Percentiles rank a stretch among this genome's conserved stretches.
Evolutionary conservation across 23 tunicate genomes (phyloP).

Genomic region (Pegea sp.): DNA sequence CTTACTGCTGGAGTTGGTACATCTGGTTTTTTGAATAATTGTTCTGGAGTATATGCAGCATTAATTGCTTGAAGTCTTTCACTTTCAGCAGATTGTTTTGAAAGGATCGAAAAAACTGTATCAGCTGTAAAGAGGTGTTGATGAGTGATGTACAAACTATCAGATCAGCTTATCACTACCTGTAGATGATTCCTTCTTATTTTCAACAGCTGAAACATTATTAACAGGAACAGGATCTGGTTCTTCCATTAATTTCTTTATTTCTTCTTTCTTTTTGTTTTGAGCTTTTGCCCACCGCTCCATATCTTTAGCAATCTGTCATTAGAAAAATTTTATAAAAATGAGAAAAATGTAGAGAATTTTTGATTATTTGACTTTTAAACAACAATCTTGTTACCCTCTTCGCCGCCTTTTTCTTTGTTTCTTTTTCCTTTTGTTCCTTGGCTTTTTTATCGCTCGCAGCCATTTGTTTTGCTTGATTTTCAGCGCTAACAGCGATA

Average conservation of each 20-base stretch:
- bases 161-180: too few relatives aligned
- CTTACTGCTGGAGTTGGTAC: conserved; percentile 6
- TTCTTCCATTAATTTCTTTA: conserved; percentile 28
- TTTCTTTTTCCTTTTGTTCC: conserved; percentile 16
- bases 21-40: conserved; percentile 14
- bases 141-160: too few relatives aligned
- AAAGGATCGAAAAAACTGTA: conserved; percentile 43
- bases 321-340: not conserved
- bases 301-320: conserved; percentile 89
- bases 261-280: conserved; percentile 81
- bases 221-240: not conserved
- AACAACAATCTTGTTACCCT: too few relatives aligned
- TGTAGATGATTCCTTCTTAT: conserved; percentile 13
- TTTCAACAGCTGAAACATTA: not conserved
- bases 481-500: conserved; percentile 24
- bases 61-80: conserved; percentile 51
- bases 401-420: too few relatives aligned
- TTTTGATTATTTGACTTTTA: too few relatives aligned
- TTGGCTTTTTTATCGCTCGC: conserved; percentile 25
- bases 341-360: not conserved
- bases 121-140: conserved; percentile 24
- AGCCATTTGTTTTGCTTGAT: conserved; percentile 1
- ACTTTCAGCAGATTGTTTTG: conserved; percentile 24
- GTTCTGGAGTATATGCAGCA: conserved; percentile 29
- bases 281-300: conserved; percentile 96